Evolutionary conservation across 2,113 vertebrate species (phyloP).

Genomic region (Sus scrofa): T2T-Sscrofa CM000826.6:107021001-107021500

Average conservation of each 20-base stretch:
- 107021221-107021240: conserved; percentile 84
- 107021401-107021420: background rate
- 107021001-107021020: background rate
- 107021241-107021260: conserved; percentile 71
- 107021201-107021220: conserved; percentile 82
- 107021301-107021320: conserved; percentile 46
- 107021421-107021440: background rate
- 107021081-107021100: conserved; percentile 74
- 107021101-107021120: conserved; percentile 73
- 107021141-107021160: conserved; percentile 78
- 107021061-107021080: conserved; percentile 59
- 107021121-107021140: conserved; percentile 76
- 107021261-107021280: conserved; percentile 73
- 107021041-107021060: conserved; percentile 13
- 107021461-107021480: conserved; percentile 39
- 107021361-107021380: background rate
- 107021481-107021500: background rate
- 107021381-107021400: background rate
- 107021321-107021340: conserved; percentile 18
- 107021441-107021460: background rate
- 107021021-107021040: background rate
- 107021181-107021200: conserved; percentile 81
- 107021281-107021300: conserved; percentile 60
- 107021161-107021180: conserved; percentile 82
- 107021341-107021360: conserved; percentile 8